These are phyloP conservation scores for Metopolophium dirhodum DNA, from an alignment of 1,140 invertebrate species.

Conservation along the genomic window DNA sequence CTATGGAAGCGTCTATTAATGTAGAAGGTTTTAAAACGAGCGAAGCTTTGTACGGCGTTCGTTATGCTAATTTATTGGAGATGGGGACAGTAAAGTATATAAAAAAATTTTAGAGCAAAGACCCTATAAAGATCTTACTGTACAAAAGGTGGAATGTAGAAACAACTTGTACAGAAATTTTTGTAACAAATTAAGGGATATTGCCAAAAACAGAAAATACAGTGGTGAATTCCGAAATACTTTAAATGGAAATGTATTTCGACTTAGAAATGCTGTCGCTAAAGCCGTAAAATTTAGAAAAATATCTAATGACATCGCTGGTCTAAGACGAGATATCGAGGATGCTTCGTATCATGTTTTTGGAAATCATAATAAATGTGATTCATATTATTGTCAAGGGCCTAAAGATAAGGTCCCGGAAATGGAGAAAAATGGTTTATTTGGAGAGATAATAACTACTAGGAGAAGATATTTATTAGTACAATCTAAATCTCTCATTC, in stretches of 20 bases:
- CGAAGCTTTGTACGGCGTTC: too few relatives aligned
- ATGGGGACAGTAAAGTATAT: too few relatives aligned
- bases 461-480: neutral
- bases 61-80: too few relatives aligned
- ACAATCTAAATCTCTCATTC: neutral
- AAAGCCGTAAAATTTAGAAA: neutral
- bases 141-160: too few relatives aligned
- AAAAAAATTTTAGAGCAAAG: too few relatives aligned
- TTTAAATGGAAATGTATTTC: neutral
- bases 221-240: neutral
- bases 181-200: too few relatives aligned
- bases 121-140: too few relatives aligned
- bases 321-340: neutral
- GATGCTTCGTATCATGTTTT: neutral
- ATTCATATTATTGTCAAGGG: conserved; percentile 18
- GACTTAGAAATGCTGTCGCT: neutral
- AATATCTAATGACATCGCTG: neutral
- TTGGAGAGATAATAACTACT: neutral
- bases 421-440: neutral
- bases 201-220: too few relatives aligned
- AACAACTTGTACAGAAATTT: too few relatives aligned
- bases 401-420: neutral
- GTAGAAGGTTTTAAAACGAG: too few relatives aligned
- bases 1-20: too few relatives aligned
- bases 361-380: neutral